Conservation (phyloP, 1,140 invertebrate genomes). For the Penaeus vannamei region DNA sequence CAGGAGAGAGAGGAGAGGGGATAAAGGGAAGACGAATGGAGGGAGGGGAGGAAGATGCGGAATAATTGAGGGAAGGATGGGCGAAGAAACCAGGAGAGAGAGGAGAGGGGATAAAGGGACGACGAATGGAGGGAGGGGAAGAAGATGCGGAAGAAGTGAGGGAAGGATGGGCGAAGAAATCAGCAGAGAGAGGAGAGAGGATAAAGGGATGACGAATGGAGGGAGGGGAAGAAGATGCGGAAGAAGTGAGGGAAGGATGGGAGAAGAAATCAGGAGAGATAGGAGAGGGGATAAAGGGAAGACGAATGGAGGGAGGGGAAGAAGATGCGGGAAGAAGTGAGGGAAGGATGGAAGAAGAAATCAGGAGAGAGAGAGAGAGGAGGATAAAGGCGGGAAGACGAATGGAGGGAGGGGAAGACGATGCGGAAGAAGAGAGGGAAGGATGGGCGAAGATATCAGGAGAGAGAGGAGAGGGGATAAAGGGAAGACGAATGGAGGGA, state of each 20-base stretch:
- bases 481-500: not conserved
- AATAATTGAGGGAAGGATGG: not conserved
- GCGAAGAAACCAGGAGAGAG: not conserved
- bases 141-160: too few relatives aligned
- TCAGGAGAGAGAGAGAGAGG: not conserved
- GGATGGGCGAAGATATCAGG: not conserved
- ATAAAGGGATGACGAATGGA: not conserved
- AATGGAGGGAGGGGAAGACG: not conserved
- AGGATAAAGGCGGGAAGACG: not conserved
- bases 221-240: not conserved
- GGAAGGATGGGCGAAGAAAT: not conserved
- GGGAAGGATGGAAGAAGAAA: not conserved
- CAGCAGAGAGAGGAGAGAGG: not conserved
- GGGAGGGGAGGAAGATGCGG: not conserved
- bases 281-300: not conserved
- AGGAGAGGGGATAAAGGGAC: not conserved
- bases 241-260: not conserved
- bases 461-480: not conserved
- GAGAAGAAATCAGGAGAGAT: not conserved
- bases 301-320: not conserved
- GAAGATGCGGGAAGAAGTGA: too few relatives aligned
- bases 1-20: not conserved
- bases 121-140: not conserved
- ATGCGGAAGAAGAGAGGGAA: not conserved
- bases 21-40: not conserved